Base-by-base conservation (phyloP, 2,888 invertebrate species). In the Chrysolina haemoptera region DNA sequence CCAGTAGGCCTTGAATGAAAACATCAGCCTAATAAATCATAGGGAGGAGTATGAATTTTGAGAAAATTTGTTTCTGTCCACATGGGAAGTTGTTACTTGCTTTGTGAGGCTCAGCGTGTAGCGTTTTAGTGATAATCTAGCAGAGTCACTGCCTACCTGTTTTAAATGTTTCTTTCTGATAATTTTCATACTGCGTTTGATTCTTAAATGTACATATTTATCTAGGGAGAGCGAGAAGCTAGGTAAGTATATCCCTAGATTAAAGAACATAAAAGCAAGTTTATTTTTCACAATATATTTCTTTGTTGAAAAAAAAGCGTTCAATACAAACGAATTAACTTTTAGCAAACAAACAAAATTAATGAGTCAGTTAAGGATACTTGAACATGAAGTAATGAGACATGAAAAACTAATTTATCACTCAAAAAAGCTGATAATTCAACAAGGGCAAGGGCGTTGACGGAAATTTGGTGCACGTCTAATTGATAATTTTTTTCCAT, bases 111-210 rank as follows among this genome's bases (percentile, higher is more conserved):
- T n/a, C 22, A n/a, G 18, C 27, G 65, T 14, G 16, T 16, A 35
- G 53, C 35, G 50, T 68, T 62, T 68, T 41, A 48, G 62, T 68
- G 69, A 69, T 59, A 62, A 65, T 71, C 68, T 18, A 62, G 76
- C 72, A 46, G 27, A 73, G 78, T 78, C 76, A 78, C 69, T 20
- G 70, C 62, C 74, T 78, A 78, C 78, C 78, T 78, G 78, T 72
- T 69, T 64, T 72, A 53, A 72, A 66, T 73, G 68, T 68, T 70
- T 68, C 62, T 73, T 68, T 62, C 50, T 66, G 59, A 59, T 70
- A 71, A 70, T 74, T 72, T 35, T 59, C 35, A 59, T 14, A 35
- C 59, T 59, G 59, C 59, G 48, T 63, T 53, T 53, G 50, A 67
- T 67, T 55, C 55, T 14, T 40, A 14, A 59, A 12, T 18, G 12